Evolutionary conservation across 2,797 vertebrate genomes (phyloP).

Genomic region (Atherinosoma microstoma): DNA sequence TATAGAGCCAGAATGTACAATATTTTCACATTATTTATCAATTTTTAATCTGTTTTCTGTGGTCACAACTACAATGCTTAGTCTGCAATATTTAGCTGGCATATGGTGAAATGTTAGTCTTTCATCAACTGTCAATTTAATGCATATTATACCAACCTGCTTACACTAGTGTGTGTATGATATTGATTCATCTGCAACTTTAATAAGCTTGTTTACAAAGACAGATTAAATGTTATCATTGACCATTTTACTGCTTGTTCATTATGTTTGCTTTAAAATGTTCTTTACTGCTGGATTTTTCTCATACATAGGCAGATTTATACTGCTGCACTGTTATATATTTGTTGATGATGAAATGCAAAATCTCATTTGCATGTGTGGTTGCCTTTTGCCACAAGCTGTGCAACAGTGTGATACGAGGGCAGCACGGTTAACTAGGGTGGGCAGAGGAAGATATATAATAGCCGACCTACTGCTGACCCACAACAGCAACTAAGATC

Average conservation of each 20-base stretch:
- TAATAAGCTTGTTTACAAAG: background rate
- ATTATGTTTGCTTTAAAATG: too few relatives aligned
- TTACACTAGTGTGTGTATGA: background rate
- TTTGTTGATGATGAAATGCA: background rate
- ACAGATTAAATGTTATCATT: too few relatives aligned
- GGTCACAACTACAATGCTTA: too few relatives aligned
- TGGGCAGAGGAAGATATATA: conserved; percentile 27
- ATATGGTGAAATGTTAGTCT: background rate
- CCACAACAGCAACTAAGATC: conserved; percentile 43
- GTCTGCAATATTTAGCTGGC: background rate
- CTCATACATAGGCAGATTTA: background rate
- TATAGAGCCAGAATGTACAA: too few relatives aligned
- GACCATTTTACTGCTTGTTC: too few relatives aligned
- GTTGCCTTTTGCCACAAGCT: background rate
- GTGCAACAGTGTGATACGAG: conserved; percentile 1
- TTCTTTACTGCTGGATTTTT: too few relatives aligned
- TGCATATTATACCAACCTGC: background rate
- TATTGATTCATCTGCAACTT: background rate
- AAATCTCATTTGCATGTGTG: background rate
- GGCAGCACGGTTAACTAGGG: conserved; percentile 22
- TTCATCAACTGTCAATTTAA: background rate
- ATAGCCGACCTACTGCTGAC: conserved; percentile 40
- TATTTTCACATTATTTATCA: too few relatives aligned
- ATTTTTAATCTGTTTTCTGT: too few relatives aligned
- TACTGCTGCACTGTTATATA: background rate